Base-by-base conservation (phyloP, 1,140 invertebrate species). In the Proales similis region DNA sequence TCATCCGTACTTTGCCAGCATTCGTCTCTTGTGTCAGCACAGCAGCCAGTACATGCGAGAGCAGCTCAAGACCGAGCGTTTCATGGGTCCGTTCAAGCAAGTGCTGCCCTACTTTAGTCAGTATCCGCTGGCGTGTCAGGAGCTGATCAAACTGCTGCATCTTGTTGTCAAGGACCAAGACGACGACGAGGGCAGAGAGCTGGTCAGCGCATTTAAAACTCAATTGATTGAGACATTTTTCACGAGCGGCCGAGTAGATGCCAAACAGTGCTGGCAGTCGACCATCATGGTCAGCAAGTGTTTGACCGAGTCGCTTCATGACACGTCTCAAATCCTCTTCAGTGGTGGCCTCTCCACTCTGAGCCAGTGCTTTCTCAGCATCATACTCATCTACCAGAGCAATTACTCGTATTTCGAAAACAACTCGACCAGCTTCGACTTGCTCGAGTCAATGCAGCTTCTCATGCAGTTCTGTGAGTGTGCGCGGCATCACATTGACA, bases 71-170 rank as follows among this genome's bases (percentile, higher is more conserved):
- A 42, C 45, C 17, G 30, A 32, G 4, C 45, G 47, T 32, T 19
- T 61, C 3, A 29, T 32, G 32, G 45, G 57, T 42, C 42, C 57
- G 3, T 61, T 61, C n/a, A 61, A 61, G 32, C 39, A 61, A 6
- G 26, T 61, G 0, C 6, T 61, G 14, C 57, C 57, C 3, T 46
- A 61, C 17, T 45, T 36, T 3, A 29, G n/a, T 6, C 39, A 29
- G 7, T 61, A 61, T 19, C 38, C 39, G 7, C 11, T 4, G 0
- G 57, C 57, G 9, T 45, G 39, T 46, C 1, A 4, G 6, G 39
- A 61, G 17, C 26, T 61, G 12, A 14, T 61, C 19, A 61, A 61
- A 42, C 39, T 61, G 22, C 11, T 33, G 1, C 14, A 32, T 17
- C 4, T 45, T 45, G 11, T 14, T 12, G 7, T 45, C 6, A 11